Conservation (phyloP, 2,888 invertebrate genomes). For the Ditula angustiorana region DNA sequence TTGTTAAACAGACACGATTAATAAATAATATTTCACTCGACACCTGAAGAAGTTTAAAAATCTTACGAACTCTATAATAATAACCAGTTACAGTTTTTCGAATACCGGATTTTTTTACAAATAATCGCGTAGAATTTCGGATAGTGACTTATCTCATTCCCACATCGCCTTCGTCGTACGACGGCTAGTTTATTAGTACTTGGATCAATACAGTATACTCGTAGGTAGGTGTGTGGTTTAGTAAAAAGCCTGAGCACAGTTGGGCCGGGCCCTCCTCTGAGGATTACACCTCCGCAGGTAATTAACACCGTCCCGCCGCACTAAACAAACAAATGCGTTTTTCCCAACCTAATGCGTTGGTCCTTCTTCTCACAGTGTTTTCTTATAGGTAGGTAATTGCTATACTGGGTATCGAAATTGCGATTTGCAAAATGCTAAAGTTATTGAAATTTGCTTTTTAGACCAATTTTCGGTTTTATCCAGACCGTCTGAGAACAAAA, state of each 20-base stretch:
- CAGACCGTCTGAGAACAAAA: not conserved
- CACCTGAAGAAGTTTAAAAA: too few species aligned
- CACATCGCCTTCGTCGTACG: not conserved
- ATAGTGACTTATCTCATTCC: too few species aligned
- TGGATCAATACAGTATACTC: not conserved
- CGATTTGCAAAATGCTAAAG: too few species aligned
- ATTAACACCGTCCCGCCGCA: constrained; percentile 8
- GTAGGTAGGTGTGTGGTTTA: not conserved
- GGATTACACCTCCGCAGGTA: not conserved
- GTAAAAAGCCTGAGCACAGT: not conserved
- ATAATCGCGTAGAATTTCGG: too few species aligned
- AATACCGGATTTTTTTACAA: too few species aligned
- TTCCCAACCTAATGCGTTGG: not conserved
- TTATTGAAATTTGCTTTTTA: too few species aligned
- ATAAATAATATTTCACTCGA: too few species aligned
- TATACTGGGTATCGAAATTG: not conserved
- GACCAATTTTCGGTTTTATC: not conserved
- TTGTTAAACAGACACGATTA: too few species aligned
- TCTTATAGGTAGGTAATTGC: not conserved
- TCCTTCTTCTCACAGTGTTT: not conserved
- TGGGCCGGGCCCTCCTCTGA: not conserved
- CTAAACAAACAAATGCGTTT: not conserved
- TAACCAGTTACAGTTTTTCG: too few species aligned
- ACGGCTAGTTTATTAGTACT: too few species aligned
- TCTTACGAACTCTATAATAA: too few species aligned